Conservation (phyloP, 2,797 vertebrate genomes). For the Sebastes variabilis region DNA sequence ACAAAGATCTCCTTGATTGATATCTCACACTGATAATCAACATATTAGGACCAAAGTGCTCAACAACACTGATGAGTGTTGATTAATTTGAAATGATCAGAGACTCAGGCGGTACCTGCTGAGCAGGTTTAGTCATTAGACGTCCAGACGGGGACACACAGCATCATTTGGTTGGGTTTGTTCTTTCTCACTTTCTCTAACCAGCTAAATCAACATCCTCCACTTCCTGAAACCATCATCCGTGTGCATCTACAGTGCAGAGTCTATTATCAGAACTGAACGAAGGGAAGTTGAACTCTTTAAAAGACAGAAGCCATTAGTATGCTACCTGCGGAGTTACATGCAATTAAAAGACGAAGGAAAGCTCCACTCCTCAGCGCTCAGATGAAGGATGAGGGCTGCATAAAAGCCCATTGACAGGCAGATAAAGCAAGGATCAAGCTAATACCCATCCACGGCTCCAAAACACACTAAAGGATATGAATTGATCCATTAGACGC, state of each 20-base stretch:
- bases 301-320: constrained; percentile 49
- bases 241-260: not conserved
- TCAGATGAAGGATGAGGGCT: constrained; percentile 52
- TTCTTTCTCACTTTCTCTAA: constrained; percentile 19
- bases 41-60: constrained; percentile 64
- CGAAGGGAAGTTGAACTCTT: constrained; percentile 20
- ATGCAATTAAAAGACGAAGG: constrained; percentile 59
- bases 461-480: constrained; percentile 56
- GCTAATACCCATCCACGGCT: constrained; percentile 57
- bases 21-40: constrained; percentile 26
- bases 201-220: constrained; percentile 34
- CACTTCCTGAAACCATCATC: constrained; percentile 18
- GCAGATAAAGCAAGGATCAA: constrained; percentile 57
- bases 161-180: constrained; percentile 14
- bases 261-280: constrained; percentile 27
- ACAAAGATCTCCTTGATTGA: constrained; percentile 25
- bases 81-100: constrained; percentile 48
- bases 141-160: not conserved
- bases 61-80: constrained; percentile 36
- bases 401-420: constrained; percentile 60
- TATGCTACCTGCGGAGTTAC: constrained; percentile 57
- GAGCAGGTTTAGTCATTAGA: constrained; percentile 10
- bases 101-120: constrained; percentile 4
- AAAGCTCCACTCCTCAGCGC: constrained; percentile 27
- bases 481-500: constrained; percentile 61